Conservation (phyloP, 2,113 vertebrate genomes). For the Bambusicola thoracicus region DNA sequence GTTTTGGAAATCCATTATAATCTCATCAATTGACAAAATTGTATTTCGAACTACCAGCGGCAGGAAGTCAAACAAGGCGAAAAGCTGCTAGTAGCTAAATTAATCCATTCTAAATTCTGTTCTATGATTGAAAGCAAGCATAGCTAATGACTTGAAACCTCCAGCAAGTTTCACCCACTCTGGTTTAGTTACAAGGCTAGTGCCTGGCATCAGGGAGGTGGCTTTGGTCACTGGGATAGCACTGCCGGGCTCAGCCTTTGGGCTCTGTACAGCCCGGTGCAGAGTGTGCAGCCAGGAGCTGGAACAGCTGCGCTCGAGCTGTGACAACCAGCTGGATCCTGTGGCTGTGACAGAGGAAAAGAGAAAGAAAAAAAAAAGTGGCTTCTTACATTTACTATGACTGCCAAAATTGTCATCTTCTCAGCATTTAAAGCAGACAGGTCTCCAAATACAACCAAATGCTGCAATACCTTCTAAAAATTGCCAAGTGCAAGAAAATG, state of each 20-base stretch:
- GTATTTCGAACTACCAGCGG: neutral
- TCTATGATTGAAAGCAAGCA: neutral
- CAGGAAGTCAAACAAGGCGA: neutral
- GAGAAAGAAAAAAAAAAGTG: accelerated
- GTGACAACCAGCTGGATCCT: neutral
- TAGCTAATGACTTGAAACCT: neutral
- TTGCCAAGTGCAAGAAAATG: neutral
- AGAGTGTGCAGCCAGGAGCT: neutral
- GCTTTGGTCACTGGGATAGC: neutral
- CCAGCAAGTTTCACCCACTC: neutral
- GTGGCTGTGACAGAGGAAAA: accelerated
- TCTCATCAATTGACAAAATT: neutral
- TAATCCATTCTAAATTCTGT: neutral
- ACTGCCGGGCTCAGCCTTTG: neutral
- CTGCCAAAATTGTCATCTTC: neutral
- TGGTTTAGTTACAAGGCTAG: neutral
- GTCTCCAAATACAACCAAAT: neutral
- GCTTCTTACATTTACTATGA: neutral
- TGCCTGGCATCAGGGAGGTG: neutral
- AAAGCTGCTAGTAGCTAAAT: neutral
- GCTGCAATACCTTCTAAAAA: neutral
- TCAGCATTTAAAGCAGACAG: neutral
- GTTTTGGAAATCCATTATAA: neutral
- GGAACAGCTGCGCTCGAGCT: neutral
- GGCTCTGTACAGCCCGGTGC: neutral